Conservation (phyloP, 92 coral and sea anemone genomes). For the Chrysogorgia sp. region DNA sequence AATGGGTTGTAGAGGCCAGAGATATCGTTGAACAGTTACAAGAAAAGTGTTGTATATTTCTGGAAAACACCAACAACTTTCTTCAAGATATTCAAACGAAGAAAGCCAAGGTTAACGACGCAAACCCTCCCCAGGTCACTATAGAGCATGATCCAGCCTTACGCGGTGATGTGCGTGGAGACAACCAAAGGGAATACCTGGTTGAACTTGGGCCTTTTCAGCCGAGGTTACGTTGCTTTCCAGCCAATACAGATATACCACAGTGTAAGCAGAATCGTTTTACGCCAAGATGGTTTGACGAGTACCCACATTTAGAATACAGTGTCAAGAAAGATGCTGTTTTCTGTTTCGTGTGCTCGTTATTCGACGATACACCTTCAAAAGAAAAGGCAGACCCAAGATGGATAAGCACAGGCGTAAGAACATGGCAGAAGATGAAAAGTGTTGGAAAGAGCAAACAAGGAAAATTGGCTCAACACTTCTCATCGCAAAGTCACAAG, state of each 20-base stretch:
- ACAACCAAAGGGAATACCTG: conserved; percentile 9
- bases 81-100: conserved; percentile 15
- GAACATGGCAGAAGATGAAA: conserved; percentile 31
- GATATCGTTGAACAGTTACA: too few relatives aligned
- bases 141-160: conserved; percentile 17
- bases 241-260: conserved; percentile 17
- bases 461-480: conserved; percentile 22
- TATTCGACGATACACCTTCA: conserved; percentile 41
- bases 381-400: conserved; percentile 32
- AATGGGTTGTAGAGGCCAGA: too few relatives aligned
- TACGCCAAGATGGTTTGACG: conserved; percentile 18
- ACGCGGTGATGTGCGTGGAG: not conserved
- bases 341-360: conserved; percentile 41
- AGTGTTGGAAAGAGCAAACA: conserved; percentile 8
- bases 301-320: conserved; percentile 3
- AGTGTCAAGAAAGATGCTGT: conserved; percentile 3
- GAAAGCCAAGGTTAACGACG: too few relatives aligned
- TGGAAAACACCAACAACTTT: conserved; percentile 6
- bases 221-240: conserved; percentile 12
- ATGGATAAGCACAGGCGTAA: conserved; percentile 25
- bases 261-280: conserved; percentile 16
- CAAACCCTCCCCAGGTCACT: too few relatives aligned
- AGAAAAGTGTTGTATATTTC: not conserved
- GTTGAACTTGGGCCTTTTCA: conserved; percentile 28
- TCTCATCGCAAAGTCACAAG: conserved; percentile 22